These are phyloP conservation scores for Brachirus orientalis DNA, from an alignment of 2,113 vertebrate genomes.

Conservation along the genomic window DNA sequence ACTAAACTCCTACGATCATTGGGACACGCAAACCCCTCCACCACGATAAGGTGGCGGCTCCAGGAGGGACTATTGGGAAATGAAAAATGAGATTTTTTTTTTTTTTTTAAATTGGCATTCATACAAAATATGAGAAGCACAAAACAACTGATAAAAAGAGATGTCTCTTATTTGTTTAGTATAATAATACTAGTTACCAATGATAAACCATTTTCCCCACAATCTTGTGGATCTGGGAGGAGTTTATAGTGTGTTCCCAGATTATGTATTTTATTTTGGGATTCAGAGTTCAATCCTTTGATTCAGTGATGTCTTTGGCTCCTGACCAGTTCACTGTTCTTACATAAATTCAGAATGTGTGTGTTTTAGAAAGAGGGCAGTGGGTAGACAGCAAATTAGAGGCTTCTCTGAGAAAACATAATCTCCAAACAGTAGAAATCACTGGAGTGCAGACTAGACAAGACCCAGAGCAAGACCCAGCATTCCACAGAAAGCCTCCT, in stretches of 20 bases:
- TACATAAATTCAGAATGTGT: slow-evolving; percentile 51
- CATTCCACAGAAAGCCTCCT: slow-evolving; percentile 66
- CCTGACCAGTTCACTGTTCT: slow-evolving; percentile 47
- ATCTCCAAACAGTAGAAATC: slow-evolving; percentile 74
- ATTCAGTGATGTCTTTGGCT: slow-evolving; percentile 68
- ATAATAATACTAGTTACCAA: no score
- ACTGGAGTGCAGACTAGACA: slow-evolving; percentile 67
- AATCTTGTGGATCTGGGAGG: slow-evolving; percentile 14
- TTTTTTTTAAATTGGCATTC: no score
- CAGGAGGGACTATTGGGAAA: no score
- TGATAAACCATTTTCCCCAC: neutral
- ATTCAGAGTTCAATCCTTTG: slow-evolving; percentile 41
- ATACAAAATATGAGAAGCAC: no score
- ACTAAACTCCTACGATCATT: no score
- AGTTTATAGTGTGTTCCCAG: slow-evolving; percentile 45
- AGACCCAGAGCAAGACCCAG: slow-evolving; percentile 62
- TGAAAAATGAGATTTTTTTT: no score
- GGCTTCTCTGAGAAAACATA: slow-evolving; percentile 80
- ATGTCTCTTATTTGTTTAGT: no score
- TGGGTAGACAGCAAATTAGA: slow-evolving; percentile 44
- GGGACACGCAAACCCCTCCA: no score
- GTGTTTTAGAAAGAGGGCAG: slow-evolving; percentile 27
- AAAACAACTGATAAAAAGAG: no score
- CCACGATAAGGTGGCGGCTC: no score
- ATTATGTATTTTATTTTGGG: slow-evolving; percentile 51